Conservation (phyloP, 1,140 invertebrate species). For the Drosophila mauritiana region DNA sequence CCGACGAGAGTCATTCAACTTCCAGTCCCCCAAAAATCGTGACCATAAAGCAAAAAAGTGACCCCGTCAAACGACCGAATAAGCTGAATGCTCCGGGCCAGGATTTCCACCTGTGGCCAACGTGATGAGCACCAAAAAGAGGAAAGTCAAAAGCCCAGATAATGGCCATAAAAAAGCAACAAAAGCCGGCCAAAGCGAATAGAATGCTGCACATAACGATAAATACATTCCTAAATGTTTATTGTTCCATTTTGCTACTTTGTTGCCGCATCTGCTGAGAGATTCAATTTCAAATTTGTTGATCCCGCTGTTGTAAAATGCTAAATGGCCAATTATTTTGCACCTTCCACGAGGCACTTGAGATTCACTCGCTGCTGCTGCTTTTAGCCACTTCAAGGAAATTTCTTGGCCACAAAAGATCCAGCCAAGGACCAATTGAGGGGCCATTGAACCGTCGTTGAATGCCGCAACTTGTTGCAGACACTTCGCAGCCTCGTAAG, state of each 20-base stretch:
- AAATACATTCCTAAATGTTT: conserved; percentile 45
- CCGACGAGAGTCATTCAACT: conserved; percentile 50
- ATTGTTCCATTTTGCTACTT: conserved; percentile 10
- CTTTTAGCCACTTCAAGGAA: background rate
- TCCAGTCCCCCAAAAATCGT: conserved; percentile 40
- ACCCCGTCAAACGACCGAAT: conserved; percentile 50
- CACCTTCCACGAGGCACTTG: conserved; percentile 59
- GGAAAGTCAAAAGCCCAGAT: conserved; percentile 19
- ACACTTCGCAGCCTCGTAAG: conserved; percentile 15
- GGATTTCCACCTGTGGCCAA: conserved; percentile 67
- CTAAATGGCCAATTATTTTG: conserved; percentile 73
- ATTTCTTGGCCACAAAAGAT: conserved; percentile 22
- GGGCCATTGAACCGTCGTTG: conserved; percentile 35
- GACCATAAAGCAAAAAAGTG: conserved; percentile 71
- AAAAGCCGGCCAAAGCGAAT: conserved; percentile 4
- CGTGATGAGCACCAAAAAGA: conserved; percentile 14
- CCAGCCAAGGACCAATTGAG: conserved; percentile 19
- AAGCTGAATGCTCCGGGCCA: conserved; percentile 12
- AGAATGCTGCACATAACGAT: conserved; percentile 47
- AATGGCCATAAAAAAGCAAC: conserved; percentile 51
- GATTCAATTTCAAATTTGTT: conserved; percentile 58
- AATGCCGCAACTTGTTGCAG: conserved; percentile 46
- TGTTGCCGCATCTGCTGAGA: conserved; percentile 2
- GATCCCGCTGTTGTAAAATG: conserved; percentile 61
- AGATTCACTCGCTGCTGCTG: conserved; percentile 22